Evolutionary conservation across 2,113 vertebrate species (phyloP), one percentile per base, ranked within the genome.

Genomic region (Scomber japonicus): DNA sequence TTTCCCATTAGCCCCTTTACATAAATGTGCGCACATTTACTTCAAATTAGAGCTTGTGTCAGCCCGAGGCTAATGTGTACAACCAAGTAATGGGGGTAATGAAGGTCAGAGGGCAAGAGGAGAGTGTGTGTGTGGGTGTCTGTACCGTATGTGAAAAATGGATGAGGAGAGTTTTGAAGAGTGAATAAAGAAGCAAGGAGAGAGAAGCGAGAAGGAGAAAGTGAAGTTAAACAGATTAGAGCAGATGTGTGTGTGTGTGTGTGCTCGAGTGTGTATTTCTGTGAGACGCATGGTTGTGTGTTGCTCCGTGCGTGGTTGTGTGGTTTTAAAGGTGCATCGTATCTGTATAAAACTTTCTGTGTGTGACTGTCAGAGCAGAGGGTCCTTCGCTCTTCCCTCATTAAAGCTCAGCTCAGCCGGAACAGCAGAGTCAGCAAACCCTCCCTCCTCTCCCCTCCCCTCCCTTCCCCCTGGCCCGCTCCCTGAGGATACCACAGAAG

Each of bases 361-460:
- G 78, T 71, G 63, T 49, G 70, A 72, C 60, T 54, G 62, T 82
- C 78, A 56, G 55, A 66, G 21, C 78, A 56, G 55, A 66, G 21
- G 63, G 48, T 35, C 45, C 57, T 75, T 45, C 19, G 4, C 71
- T 71, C 67, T 48, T 59, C 15, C 56, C 84, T 86, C 84, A 88
- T 90, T 91, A 91, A 69, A 86, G 81, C 84, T 63, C 51, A 48
- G 69, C 63, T 68, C 62, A 66, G 71, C 61, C 71, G 51, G 19
- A 81, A 68, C 40, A 57, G 72, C 84, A 68, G 80, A 90, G 84
- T 89, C 88, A 87, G 90, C 85, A 50, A 65, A 59, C 8, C 21
- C 49, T 44, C 63, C n/a, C 17, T 48, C 3, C 16, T 48, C 9
- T 17, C 61, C 59, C 24, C 40, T 27, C 24, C 24, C 24, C 24